Evolutionary conservation across 2,113 vertebrate genomes (phyloP).

Genomic region (Lophochroa leadbeateri): DNA sequence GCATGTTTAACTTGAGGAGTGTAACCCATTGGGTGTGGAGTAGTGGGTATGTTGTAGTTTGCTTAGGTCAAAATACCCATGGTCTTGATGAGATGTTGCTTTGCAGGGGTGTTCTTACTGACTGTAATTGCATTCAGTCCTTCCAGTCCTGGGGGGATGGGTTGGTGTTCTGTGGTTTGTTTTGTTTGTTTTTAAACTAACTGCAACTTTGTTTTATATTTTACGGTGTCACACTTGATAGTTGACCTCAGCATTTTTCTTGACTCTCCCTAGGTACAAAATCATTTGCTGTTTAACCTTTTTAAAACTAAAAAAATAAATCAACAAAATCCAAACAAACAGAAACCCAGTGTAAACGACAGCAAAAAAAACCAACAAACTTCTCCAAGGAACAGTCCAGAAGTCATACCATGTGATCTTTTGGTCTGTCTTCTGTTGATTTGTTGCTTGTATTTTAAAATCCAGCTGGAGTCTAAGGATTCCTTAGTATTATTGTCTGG

Average conservation of each 20-base stretch:
- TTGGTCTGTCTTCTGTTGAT: not conserved
- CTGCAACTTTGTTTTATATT: not conserved
- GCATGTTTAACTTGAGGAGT: not conserved
- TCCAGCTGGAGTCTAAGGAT: not conserved
- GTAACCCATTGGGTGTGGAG: fast-evolving
- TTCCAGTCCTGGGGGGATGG: not conserved
- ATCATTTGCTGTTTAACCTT: not conserved
- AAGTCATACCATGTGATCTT: not conserved
- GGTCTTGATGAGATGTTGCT: not conserved
- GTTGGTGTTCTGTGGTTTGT: not conserved
- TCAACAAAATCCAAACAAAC: not conserved
- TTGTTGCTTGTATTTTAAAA: not conserved
- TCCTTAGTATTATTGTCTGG: not conserved
- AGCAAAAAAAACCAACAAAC: fast-evolving
- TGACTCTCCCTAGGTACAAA: not conserved
- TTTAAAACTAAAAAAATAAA: not conserved
- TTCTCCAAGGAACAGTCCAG: not conserved
- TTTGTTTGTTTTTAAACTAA: not conserved
- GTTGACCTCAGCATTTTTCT: not conserved
- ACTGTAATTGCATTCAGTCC: not conserved
- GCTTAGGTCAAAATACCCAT: not conserved
- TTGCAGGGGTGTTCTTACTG: not conserved
- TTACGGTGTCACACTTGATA: not conserved
- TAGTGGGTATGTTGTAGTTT: not conserved
- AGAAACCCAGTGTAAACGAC: not conserved